A percentile compares a stretch with the other conserved stretches of the same genome.
phyloP scores from a whole-genome alignment of 2,797 vertebrate species.

The Fundulus diaphanus region DNA sequence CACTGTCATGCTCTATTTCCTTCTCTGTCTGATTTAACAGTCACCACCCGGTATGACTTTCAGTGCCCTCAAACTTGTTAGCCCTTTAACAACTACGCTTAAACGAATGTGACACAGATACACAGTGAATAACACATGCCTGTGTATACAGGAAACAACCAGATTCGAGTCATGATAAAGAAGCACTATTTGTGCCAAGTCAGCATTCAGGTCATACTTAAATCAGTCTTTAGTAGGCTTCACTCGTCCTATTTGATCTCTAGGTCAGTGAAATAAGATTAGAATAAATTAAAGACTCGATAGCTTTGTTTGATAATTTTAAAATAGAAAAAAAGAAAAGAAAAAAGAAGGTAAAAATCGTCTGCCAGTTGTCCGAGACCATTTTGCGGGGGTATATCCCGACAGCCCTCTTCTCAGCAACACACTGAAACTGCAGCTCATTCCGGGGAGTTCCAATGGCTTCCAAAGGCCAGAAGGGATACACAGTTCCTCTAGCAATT shows the following conservation, averaged over 20 bases:
- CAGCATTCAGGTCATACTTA: slow-evolving; percentile 13
- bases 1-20: slow-evolving; percentile 35
- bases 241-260: background rate
- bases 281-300: background rate
- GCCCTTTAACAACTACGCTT: slow-evolving; percentile 42
- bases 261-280: background rate
- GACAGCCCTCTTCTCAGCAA: no score
- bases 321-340: background rate
- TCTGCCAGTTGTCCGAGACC: no score
- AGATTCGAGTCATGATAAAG: slow-evolving; percentile 9
- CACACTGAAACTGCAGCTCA: no score
- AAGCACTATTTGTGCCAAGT: background rate
- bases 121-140: slow-evolving; percentile 5
- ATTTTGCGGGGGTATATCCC: no score
- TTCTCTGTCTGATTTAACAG: slow-evolving; percentile 30
- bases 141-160: background rate
- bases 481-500: no score
- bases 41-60: slow-evolving; percentile 43
- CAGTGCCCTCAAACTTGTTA: slow-evolving; percentile 46
- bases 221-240: background rate
- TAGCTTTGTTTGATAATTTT: background rate
- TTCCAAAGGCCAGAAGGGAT: no score
- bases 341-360: no score
- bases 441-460: no score
- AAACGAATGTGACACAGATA: slow-evolving; percentile 41